Percentiles rank a stretch among this genome's conserved stretches.
phyloP scores from a whole-genome alignment of 64 coral and sea anemone genomes.

The Stichodactyla mertensii region DNA sequence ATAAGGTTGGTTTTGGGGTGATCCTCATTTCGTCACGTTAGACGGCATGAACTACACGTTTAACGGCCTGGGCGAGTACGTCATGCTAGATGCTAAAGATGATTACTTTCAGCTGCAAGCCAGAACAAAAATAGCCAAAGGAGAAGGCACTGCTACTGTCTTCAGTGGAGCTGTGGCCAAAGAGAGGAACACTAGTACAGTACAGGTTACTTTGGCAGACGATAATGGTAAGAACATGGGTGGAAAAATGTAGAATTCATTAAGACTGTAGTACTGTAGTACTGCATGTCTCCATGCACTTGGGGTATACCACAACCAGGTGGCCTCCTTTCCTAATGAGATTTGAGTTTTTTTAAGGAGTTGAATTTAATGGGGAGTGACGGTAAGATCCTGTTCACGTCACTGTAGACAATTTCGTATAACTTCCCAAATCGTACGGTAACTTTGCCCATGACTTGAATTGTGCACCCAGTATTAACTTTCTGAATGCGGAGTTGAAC shows the following conservation, averaged over 20 bases:
- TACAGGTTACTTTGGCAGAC: conserved; percentile 7
- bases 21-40: conserved; percentile 43
- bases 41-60: conserved; percentile 36
- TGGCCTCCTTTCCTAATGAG: too few species aligned
- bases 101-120: conserved; percentile 30
- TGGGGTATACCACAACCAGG: too few species aligned
- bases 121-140: conserved; percentile 22
- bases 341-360: too few species aligned
- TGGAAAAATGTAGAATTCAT: too few species aligned
- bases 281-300: too few species aligned
- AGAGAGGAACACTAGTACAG: conserved; percentile 20
- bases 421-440: too few species aligned
- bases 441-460: too few species aligned
- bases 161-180: conserved; percentile 29
- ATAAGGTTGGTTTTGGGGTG: conserved; percentile 35
- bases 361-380: too few species aligned
- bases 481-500: too few species aligned
- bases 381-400: too few species aligned
- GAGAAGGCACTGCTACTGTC: conserved; percentile 19
- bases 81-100: conserved; percentile 21
- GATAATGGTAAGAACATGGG: neutral
- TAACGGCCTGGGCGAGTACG: conserved; percentile 33
- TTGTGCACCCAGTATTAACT: too few species aligned
- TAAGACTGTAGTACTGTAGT: neutral
- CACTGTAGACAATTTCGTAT: too few species aligned